A percentile compares a stretch with the other conserved stretches of the same genome.
Conservation (phyloP, 2,113 vertebrate species). For the Brevimyrus niger region DNA sequence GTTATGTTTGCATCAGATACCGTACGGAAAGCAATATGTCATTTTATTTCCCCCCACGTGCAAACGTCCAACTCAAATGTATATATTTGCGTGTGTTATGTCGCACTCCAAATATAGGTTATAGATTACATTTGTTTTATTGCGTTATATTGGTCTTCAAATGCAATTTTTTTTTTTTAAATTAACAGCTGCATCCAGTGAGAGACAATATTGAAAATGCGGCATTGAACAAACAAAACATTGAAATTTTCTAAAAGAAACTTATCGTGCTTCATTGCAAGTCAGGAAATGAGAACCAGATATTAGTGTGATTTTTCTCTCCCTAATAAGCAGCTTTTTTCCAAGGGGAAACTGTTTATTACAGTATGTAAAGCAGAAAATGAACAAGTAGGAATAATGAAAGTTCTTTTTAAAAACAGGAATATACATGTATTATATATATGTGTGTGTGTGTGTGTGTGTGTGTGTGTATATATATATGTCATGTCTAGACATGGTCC, state of each 20-base stretch:
- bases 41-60: not conserved
- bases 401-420: not conserved
- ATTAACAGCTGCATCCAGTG: not conserved
- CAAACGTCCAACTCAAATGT: not conserved
- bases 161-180: not conserved
- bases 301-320: not conserved
- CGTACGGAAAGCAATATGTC: not conserved
- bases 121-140: not conserved
- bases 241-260: not conserved
- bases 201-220: not conserved
- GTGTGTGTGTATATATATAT: too few relatives aligned
- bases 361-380: not conserved
- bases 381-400: not conserved
- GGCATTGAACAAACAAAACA: not conserved
- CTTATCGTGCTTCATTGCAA: not conserved
- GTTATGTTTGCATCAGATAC: not conserved
- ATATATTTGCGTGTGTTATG: not conserved
- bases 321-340: not conserved
- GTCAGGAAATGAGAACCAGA: not conserved
- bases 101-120: not conserved
- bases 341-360: not conserved
- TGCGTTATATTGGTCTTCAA: not conserved
- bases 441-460: too few relatives aligned
- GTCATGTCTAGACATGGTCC: not conserved
- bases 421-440: too few relatives aligned